Percentiles rank a stretch among this genome's conserved stretches.
Conservation (phyloP, 2,888 invertebrate species). For the Leptogaster cylindrica region DNA sequence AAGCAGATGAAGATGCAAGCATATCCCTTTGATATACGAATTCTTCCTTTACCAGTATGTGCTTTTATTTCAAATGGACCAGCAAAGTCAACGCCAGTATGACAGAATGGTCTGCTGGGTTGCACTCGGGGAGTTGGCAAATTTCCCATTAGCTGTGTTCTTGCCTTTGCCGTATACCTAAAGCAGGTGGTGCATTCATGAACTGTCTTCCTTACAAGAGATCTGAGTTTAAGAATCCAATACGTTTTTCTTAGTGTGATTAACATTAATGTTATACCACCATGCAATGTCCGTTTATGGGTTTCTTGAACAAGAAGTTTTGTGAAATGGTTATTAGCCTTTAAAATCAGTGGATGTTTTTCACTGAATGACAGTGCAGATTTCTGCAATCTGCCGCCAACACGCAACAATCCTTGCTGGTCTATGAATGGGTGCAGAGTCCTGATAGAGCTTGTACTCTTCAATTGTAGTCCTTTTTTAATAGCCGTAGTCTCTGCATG, state of each 20-base stretch:
- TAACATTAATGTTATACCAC: constrained; percentile 46
- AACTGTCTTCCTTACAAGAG: constrained; percentile 29
- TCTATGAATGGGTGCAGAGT: constrained; percentile 3
- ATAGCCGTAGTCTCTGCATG: neutral
- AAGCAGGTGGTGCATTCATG: constrained; percentile 45
- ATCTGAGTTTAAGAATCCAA: constrained; percentile 47
- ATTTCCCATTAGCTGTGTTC: constrained; percentile 50
- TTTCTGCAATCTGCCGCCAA: constrained; percentile 1
- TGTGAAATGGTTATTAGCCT: constrained; percentile 35
- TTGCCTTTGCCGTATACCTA: neutral
- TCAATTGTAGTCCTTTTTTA: neutral
- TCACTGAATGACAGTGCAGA: neutral
- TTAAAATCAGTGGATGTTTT: constrained; percentile 46
- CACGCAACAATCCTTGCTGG: constrained; percentile 39
- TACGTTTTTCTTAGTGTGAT: constrained; percentile 45
- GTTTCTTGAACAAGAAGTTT: neutral
- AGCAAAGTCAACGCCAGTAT: constrained; percentile 48
- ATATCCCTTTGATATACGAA: constrained; percentile 40
- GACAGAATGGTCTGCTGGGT: constrained; percentile 44
- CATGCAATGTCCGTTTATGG: constrained; percentile 46
- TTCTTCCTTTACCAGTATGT: constrained; percentile 1
- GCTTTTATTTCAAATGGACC: constrained; percentile 46
- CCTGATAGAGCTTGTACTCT: neutral
- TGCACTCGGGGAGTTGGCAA: constrained; percentile 48
- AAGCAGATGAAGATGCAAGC: constrained; percentile 7